Percentiles rank a stretch among this genome's conserved stretches.
Conservation (phyloP, 2,113 vertebrate genomes). For the Brienomyrus longianalis region DNA sequence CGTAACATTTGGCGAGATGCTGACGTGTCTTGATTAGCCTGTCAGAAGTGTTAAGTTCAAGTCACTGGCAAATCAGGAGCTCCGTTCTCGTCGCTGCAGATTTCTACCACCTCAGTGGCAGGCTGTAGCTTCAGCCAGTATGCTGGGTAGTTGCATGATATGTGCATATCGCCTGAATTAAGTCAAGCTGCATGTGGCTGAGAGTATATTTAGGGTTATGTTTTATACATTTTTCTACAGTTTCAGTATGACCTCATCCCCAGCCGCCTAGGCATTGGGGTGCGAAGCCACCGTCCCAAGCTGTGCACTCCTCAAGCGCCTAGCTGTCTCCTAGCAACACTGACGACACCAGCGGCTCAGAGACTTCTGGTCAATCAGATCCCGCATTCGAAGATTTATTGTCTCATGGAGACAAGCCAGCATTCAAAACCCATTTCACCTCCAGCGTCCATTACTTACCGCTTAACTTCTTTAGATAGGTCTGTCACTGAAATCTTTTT, state of each 20-base stretch:
- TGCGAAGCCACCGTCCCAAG: conserved; percentile 48
- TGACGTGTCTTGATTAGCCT: background rate
- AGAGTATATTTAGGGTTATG: background rate
- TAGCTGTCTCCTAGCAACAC: conserved; percentile 18
- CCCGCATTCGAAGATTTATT: background rate
- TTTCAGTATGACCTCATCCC: background rate
- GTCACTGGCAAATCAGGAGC: background rate
- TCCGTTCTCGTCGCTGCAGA: background rate
- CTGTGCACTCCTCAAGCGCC: background rate
- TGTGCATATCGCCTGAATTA: background rate
- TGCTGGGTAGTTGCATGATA: background rate
- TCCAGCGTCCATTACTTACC: background rate
- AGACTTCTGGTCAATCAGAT: background rate
- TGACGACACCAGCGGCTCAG: background rate
- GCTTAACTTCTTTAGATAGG: background rate
- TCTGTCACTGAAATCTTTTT: background rate
- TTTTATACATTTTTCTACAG: background rate
- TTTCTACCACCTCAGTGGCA: background rate
- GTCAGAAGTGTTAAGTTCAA: background rate
- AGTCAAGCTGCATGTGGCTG: background rate
- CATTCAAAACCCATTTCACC: background rate
- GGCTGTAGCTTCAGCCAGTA: background rate
- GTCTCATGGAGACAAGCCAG: background rate
- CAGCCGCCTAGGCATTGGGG: background rate
- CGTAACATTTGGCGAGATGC: background rate